Base-by-base conservation (phyloP, 2,888 invertebrate genomes). In the Polia nebulosa region DNA sequence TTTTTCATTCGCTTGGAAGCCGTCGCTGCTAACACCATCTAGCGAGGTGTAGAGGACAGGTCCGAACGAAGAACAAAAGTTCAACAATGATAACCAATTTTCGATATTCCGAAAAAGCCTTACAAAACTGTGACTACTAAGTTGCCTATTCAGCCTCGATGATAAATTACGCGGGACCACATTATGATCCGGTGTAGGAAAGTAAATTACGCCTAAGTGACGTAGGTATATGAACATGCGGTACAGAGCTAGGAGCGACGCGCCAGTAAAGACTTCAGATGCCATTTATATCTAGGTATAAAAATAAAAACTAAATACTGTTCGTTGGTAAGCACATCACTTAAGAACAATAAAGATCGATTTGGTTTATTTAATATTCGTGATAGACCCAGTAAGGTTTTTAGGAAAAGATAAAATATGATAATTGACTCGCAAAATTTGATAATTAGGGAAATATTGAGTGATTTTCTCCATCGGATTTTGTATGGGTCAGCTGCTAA, bases 101-200 rank as follows among this genome's bases (percentile, higher is more conserved):
- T 61, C n/a, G 22, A 11, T 27, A 56, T 51, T 66, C 25, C n/a
- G 0, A 56, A 73, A 67, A 57, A 27, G 20, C 29, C 55, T 69
- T 41, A 62, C 51, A 61, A 56, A 74, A 76, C 34, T 56, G 57
- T 61, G 53, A 60, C 59, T 29, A 27, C 17, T 32, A 20, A 44
- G 22, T 68, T 55, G 20, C 34, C 78, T 69, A 63, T 68, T 74
- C 78, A 59, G 61, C 22, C 9, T 9, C 67, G 29, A 73, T 78
- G 78, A 80, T 75, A 78, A 80, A 80, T 80, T 72, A 71, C 63
- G 20, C 27, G 36, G 57, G 32, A 61, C 57, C 55, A 66, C 51
- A 66, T 68, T 74, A 71, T 74, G 64, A 78, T 64, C 63, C 68
- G 41, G 59, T 61, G 49, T 62, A 64, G n/a, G 39, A 60, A 80